Conservation (phyloP, 2,797 vertebrate genomes). For the Phylloscopus collybita region DNA sequence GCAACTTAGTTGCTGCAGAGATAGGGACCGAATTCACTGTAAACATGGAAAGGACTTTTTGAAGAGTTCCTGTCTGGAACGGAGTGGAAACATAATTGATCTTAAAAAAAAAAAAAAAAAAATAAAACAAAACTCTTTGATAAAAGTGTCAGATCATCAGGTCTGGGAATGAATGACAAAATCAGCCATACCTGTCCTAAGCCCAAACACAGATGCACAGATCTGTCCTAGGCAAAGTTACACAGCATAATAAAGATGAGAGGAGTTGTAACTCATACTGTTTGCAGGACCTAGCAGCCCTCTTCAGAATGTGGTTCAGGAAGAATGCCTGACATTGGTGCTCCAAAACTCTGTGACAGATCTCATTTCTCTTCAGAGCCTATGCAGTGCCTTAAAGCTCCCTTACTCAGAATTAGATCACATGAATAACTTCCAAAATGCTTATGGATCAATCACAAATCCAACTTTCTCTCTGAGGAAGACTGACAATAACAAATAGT, state of each 20-base stretch:
- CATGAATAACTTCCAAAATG: not conserved
- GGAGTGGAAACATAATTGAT: not conserved
- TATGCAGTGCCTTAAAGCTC: not conserved
- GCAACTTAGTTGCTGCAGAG: not conserved
- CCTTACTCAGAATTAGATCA: not conserved
- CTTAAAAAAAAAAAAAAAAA: not conserved
- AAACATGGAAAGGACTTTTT: not conserved
- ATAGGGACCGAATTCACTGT: not conserved
- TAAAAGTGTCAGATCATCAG: not conserved
- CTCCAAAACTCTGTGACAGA: not conserved
- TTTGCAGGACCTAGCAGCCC: not conserved
- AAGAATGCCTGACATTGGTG: not conserved
- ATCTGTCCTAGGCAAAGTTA: not conserved
- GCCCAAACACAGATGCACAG: not conserved
- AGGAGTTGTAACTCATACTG: not conserved
- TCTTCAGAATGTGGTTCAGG: not conserved
- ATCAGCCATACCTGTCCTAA: not conserved
- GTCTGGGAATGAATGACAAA: not conserved
- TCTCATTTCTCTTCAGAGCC: not conserved
- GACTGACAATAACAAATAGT: not conserved
- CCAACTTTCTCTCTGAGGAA: not conserved
- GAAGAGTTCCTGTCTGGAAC: not conserved
- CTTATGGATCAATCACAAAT: not conserved
- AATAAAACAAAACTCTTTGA: not conserved
- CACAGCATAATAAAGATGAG: not conserved